phyloP scores from a whole-genome alignment of 2,888 invertebrate species.

The Mystacides longicornis region DNA sequence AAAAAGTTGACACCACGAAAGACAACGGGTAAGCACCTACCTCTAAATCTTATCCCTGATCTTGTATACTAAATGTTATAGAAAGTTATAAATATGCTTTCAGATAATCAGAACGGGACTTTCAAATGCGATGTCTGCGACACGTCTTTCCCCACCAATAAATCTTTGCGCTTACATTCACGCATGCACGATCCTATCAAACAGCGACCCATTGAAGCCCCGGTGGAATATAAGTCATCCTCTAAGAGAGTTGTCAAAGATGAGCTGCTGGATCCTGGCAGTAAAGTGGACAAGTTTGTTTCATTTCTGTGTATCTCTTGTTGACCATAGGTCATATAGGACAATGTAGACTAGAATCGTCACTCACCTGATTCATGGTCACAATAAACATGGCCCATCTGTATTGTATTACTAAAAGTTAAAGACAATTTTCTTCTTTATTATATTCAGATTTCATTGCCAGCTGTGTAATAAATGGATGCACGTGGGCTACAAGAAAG shows the following conservation, averaged over 20 bases:
- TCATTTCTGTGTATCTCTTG: too few species aligned
- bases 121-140: conserved; percentile 58
- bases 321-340: too few species aligned
- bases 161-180: conserved; percentile 59
- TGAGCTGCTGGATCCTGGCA: not conserved
- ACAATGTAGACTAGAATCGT: too few species aligned
- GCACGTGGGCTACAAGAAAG: conserved; percentile 40
- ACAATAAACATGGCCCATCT: too few species aligned
- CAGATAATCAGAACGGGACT: conserved; percentile 28
- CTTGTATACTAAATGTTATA: not conserved
- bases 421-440: too few species aligned
- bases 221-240: conserved; percentile 36
- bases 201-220: conserved; percentile 38
- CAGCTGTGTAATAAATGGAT: conserved; percentile 47
- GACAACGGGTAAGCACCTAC: not conserved
- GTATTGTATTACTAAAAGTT: too few species aligned
- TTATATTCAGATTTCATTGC: conserved; percentile 38
- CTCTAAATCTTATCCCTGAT: not conserved
- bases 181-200: conserved; percentile 67
- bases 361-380: too few species aligned
- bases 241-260: not conserved
- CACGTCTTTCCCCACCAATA: conserved; percentile 60
- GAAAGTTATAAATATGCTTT: not conserved
- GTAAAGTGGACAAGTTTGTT: not conserved
- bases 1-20: not conserved